Base-by-base conservation (phyloP, 2,888 invertebrate species). In the Acanthosoma haemorrhoidale region DNA sequence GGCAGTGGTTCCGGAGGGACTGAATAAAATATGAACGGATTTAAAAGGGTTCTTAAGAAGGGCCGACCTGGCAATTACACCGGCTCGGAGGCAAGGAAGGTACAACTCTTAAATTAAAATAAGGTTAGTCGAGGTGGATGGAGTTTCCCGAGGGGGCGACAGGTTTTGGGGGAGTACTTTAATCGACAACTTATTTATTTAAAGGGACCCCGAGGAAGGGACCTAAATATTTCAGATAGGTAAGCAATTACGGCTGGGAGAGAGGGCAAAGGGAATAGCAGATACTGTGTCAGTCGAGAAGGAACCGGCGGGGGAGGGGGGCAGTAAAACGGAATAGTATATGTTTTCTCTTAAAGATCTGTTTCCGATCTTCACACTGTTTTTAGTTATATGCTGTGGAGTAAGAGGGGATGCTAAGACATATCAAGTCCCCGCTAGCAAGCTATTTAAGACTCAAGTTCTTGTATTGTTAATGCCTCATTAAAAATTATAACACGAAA, bases 11-110 rank as follows among this genome's bases (percentile, higher is more conserved):
- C n/a, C n/a, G n/a, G n/a, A n/a, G n/a, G n/a, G n/a, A 13, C 32
- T 61, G 61, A 61, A 61, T 61, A 61, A 61, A 61, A 36, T 61
- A 61, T 61, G 25, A 61, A 18, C 34, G 61, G 61, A 61, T 61
- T 61, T 36, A 61, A 61, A 61, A 61, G 36, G 34, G 34, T 25
- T 25, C 32, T 61, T 21, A 21, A 34, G 16, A 11, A 15, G 34
- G 18, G 21, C 25, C 51, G n/a, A 51, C 51, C 51, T 36, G 61
- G 61, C 32, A 61, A 61, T 61, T 61, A 51, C 51, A 51, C 25
- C 51, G 25, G 6, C 13, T 2, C 51, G 25, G 13, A 36, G 8
- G 8, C 36, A 9, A 13, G 8, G 4, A n/a, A n/a, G 36, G 36
- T 32, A 61, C 34, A 61, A 61, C 61, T 36, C 61, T 61, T 61